A percentile compares a stretch with the other conserved stretches of the same genome.
phyloP scores from a whole-genome alignment of 2,888 invertebrate species.

The Zhengitettix transpicula region DNA sequence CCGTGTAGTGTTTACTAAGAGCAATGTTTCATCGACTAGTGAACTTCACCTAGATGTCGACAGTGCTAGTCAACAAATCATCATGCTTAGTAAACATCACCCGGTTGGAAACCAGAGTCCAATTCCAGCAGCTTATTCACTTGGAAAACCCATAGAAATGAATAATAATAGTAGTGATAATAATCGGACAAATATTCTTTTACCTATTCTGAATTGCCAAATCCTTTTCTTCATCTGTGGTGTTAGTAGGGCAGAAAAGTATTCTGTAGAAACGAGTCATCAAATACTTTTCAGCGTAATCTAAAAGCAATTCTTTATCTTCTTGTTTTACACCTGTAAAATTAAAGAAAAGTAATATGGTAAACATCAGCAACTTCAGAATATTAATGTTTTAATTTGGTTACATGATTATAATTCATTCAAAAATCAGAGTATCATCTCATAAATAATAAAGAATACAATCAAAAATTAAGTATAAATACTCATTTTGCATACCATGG shows the following conservation, averaged over 20 bases:
- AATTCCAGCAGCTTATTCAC: too few relatives aligned
- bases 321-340: conserved; percentile 44
- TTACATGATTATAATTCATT: too few relatives aligned
- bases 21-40: not conserved
- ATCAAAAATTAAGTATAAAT: not conserved
- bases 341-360: too few relatives aligned
- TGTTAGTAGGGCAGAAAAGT: conserved; percentile 76
- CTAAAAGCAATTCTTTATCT: conserved; percentile 65
- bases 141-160: too few relatives aligned
- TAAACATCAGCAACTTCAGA: too few relatives aligned
- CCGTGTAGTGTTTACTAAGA: not conserved
- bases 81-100: too few relatives aligned
- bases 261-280: conserved; percentile 77
- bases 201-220: conserved; percentile 68
- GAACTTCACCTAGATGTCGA: not conserved
- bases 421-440: too few relatives aligned
- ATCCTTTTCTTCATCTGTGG: conserved; percentile 88
- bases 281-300: conserved; percentile 85
- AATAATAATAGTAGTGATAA: not conserved
- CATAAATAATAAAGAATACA: not conserved
- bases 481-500: conserved; percentile 23
- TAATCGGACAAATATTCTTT: not conserved
- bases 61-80: too few relatives aligned
- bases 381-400: too few relatives aligned
- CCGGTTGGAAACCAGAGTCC: too few relatives aligned